Conservation (phyloP, 2,888 invertebrate genomes). For the Brenthis ino region DNA sequence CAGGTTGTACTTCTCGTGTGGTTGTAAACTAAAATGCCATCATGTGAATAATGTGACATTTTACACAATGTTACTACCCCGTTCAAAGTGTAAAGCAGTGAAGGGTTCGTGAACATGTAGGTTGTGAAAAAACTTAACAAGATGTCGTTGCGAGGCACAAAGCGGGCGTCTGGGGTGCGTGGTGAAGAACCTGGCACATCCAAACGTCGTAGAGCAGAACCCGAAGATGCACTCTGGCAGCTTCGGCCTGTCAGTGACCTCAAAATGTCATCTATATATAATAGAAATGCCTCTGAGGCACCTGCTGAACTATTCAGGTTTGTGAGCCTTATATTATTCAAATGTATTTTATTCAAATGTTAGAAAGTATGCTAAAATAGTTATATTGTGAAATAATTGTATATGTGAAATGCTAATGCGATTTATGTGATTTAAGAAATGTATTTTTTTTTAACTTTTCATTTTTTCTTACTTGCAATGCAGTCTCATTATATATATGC, state of each 20-base stretch:
- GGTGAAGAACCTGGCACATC: constrained; percentile 71
- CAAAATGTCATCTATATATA: constrained; percentile 94
- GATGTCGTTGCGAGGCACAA: constrained; percentile 80
- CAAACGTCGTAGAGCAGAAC: constrained; percentile 73
- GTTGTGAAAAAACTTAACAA: constrained; percentile 61
- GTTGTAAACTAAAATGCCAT: constrained; percentile 66
- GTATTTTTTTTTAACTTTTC: background rate
- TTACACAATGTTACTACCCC: constrained; percentile 76
- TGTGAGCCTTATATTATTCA: constrained; percentile 50
- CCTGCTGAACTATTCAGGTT: constrained; percentile 91
- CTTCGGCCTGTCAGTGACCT: constrained; percentile 92
- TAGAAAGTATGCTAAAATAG: background rate
- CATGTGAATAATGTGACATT: constrained; percentile 77
- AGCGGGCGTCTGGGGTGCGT: constrained; percentile 71
- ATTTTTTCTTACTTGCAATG: constrained; percentile 1
- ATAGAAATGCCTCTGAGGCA: constrained; percentile 90
- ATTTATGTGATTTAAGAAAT: background rate
- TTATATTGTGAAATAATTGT: background rate
- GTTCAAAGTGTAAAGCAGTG: constrained; percentile 77
- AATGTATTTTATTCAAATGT: constrained; percentile 10
- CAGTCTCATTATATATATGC: background rate
- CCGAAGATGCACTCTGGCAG: constrained; percentile 86
- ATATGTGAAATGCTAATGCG: constrained; percentile 10
- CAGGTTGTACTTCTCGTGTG: constrained; percentile 61
- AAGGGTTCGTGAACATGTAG: constrained; percentile 78